phyloP scores from a whole-genome alignment of 2,113 vertebrate genomes.

The Aegotheles bennettii region DNA sequence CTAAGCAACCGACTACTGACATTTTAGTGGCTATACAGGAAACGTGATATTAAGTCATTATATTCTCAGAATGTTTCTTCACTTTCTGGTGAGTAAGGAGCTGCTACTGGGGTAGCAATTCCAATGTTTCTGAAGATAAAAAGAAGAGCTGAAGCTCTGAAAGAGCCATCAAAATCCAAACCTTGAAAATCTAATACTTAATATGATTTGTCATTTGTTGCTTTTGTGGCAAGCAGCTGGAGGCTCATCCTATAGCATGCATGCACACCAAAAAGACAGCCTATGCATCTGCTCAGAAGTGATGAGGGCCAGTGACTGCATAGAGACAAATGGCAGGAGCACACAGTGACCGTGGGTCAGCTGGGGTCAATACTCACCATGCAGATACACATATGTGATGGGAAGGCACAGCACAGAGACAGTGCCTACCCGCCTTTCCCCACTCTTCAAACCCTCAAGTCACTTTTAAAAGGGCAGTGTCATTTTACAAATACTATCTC shows the following conservation, averaged over 20 bases:
- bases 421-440: background rate
- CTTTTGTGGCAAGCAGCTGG: background rate
- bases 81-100: slow-evolving; percentile 7
- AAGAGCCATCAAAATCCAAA: background rate
- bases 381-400: background rate
- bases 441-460: background rate
- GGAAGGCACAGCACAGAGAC: background rate
- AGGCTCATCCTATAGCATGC: background rate
- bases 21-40: slow-evolving; percentile 41
- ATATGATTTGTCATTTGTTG: background rate
- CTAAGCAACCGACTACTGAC: slow-evolving; percentile 22
- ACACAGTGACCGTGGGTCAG: accelerated
- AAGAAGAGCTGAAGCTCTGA: background rate
- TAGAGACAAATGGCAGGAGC: background rate
- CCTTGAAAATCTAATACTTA: slow-evolving; percentile 13
- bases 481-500: background rate
- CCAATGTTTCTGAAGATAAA: slow-evolving; percentile 33
- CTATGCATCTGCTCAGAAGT: accelerated
- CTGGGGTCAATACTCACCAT: background rate
- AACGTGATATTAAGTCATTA: slow-evolving; percentile 56
- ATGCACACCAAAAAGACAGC: background rate
- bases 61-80: slow-evolving; percentile 31
- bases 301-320: background rate
- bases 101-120: background rate
- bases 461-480: background rate